These are phyloP conservation scores for Junco hyemalis DNA, from an alignment of 2,113 vertebrate genomes.

Conservation along the genomic window DNA sequence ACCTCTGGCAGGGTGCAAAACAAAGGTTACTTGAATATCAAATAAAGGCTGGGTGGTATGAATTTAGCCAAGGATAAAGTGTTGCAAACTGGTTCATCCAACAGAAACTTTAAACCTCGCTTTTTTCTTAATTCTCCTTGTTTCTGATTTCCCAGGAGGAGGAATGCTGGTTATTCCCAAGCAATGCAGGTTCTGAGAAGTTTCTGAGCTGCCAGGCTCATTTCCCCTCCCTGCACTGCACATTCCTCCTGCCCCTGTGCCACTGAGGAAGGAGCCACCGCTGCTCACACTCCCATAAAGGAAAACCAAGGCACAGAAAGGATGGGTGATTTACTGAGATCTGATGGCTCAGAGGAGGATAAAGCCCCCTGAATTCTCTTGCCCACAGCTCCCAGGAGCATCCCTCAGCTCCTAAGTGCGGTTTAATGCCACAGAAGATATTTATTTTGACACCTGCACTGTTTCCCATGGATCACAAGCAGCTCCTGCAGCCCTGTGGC, in stretches of 20 bases:
- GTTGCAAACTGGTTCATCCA: background rate
- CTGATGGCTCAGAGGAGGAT: background rate
- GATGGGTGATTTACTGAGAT: background rate
- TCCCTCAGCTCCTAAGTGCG: background rate
- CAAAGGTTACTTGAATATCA: background rate
- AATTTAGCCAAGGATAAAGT: background rate
- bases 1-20: background rate
- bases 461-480: background rate
- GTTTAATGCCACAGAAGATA: background rate
- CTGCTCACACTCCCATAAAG: background rate
- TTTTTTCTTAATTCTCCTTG: background rate
- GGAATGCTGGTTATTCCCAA: background rate
- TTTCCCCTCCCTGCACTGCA: fast-evolving
- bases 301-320: background rate
- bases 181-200: background rate
- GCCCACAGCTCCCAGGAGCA: background rate
- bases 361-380: background rate
- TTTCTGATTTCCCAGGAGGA: background rate
- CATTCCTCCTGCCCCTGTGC: background rate
- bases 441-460: background rate
- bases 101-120: background rate
- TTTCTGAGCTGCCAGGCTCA: background rate
- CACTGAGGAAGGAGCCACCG: background rate
- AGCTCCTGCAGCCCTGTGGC: background rate
- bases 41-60: background rate